Evolutionary conservation across 2,113 vertebrate species (phyloP), one percentile per base, ranked within the genome.

Genomic region (Xenotilapia leptura): DNA sequence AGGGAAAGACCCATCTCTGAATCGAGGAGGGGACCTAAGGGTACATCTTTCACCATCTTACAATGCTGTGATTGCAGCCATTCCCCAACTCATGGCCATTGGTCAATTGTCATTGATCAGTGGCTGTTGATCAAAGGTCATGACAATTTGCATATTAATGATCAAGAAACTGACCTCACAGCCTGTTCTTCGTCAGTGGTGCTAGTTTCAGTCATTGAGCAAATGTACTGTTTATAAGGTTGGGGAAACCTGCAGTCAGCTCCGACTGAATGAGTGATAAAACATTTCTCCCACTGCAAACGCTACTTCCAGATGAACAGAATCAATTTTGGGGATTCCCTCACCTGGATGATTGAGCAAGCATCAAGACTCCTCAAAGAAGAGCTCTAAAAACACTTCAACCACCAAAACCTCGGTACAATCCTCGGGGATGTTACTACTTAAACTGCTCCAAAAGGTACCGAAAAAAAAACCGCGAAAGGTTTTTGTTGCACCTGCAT

Each of bases 391-490:
- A 73, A 45, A 10, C 0, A 26, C n/a, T 45, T 11, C 14, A 17
- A 0, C 7, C 70, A 75, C 70, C 70, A 28, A 75, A 47, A 19
- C 42, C 15, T 26, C 9, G 2, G 14, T 5, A 28, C 3, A 11
- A 28, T 47, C 14, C 40, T 75, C 23, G 6, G 21, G 0, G 68
- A 75, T 47, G 40, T 45, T 75, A 28, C 23, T 28, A 75, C 8
- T 47, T 75, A 45, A 28, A 45, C 21, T 73, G 68, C 68, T 70
- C 62, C 36, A 23, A 70, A 70, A 70, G 19, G 36, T n/a, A 70
- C 62, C 3, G 5, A 5, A 60, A 33, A 60, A 33, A 62, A 62
- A 33, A 19, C 0, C 0, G 2, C 0, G 9, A 19, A 40, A 68
- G 36, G n/a, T 3, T 26, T 13, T 45, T 26, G 3, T 45, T 42